A percentile compares a stretch with the other conserved stretches of the same genome.
Conservation (phyloP, 1,140 invertebrate species). For the Delia radicum region DNA sequence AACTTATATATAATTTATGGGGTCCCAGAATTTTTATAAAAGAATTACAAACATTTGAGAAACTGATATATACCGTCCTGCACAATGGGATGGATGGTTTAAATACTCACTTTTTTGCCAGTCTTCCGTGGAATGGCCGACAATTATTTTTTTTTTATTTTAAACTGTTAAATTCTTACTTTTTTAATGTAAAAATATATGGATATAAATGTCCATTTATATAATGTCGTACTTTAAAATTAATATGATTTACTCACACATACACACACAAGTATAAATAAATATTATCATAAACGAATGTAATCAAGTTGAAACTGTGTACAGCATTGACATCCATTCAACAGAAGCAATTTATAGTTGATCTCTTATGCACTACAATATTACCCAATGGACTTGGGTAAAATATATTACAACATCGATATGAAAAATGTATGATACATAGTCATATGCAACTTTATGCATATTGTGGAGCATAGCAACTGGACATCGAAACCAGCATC, state of each 20-base stretch:
- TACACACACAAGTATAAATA: background rate
- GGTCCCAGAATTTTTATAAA: too few relatives aligned
- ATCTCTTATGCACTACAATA: background rate
- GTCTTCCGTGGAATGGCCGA: too few relatives aligned
- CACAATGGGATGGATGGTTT: too few relatives aligned
- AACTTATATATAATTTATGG: too few relatives aligned
- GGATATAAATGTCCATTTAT: too few relatives aligned
- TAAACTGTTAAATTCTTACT: too few relatives aligned
- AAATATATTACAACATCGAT: background rate
- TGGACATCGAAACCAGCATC: background rate
- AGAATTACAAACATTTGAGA: too few relatives aligned
- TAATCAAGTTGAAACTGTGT: background rate
- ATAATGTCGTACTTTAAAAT: too few relatives aligned
- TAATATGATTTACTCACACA: background rate
- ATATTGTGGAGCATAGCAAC: background rate
- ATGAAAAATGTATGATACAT: background rate
- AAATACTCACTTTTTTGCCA: too few relatives aligned
- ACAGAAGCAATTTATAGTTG: background rate
- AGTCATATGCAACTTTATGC: background rate
- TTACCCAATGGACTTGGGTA: background rate
- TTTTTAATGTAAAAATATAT: too few relatives aligned
- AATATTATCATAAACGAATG: background rate
- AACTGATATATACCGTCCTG: too few relatives aligned
- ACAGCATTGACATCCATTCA: background rate
- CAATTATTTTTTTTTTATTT: too few relatives aligned